These are phyloP conservation scores for Drosophila buzzatii DNA, from an alignment of 2,888 invertebrate species.

Conservation along the genomic window DNA sequence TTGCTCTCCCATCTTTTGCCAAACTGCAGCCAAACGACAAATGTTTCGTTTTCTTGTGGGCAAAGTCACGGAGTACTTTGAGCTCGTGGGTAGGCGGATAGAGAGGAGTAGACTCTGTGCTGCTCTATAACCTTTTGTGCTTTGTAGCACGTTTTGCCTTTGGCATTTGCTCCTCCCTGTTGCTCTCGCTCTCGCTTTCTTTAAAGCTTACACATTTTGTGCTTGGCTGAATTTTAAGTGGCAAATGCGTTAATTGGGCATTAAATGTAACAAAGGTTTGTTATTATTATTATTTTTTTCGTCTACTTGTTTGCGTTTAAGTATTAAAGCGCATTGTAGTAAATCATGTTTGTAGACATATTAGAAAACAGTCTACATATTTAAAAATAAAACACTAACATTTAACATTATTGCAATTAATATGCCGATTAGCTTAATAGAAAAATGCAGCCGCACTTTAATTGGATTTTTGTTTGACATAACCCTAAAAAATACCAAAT, in stretches of 20 bases:
- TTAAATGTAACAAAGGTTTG: constrained; percentile 59
- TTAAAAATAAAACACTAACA: neutral
- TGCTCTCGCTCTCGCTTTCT: constrained; percentile 23
- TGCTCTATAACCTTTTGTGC: constrained; percentile 57
- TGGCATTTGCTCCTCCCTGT: neutral
- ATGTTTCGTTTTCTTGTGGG: constrained; percentile 54
- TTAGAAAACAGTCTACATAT: neutral
- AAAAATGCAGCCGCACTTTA: neutral
- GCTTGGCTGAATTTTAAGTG: constrained; percentile 69
- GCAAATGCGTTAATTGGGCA: constrained; percentile 77
- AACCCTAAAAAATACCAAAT: neutral
- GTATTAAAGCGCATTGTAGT: neutral
- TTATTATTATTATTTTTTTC: constrained; percentile 11
- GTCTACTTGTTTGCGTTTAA: neutral
- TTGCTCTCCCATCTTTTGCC: neutral
- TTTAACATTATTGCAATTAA: no score
- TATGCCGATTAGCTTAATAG: no score
- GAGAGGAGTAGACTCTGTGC: neutral
- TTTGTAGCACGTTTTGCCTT: constrained; percentile 65
- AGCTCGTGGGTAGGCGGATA: neutral
- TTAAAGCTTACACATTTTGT: constrained; percentile 57
- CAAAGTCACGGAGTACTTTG: constrained; percentile 15
- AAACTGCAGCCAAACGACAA: constrained; percentile 69
- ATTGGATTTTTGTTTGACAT: no score
- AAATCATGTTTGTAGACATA: neutral